A percentile compares a stretch with the other conserved stretches of the same genome.
phyloP scores from a whole-genome alignment of 2,113 vertebrate species.

The Neogale vison region DNA sequence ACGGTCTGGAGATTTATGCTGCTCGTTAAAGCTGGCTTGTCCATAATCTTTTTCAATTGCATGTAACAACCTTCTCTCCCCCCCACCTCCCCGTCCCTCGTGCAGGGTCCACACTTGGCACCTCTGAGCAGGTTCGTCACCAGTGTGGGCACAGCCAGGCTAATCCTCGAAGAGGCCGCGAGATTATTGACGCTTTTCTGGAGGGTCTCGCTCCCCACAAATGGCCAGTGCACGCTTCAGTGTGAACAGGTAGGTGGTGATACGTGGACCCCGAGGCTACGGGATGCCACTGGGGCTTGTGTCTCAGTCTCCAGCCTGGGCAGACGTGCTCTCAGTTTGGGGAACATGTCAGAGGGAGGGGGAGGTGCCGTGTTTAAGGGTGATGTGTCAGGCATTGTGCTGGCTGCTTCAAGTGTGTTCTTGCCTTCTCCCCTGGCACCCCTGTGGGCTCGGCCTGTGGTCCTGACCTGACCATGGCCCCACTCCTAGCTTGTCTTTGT shows the following conservation, averaged over 20 bases:
- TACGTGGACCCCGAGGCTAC: background rate
- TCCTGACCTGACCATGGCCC: fast-evolving
- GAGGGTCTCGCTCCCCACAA: slow-evolving; percentile 91
- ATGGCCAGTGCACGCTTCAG: slow-evolving; percentile 63
- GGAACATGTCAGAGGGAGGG: background rate
- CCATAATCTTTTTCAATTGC: slow-evolving; percentile 37
- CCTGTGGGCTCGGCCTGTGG: background rate
- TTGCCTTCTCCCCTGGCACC: background rate
- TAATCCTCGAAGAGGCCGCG: slow-evolving; percentile 91
- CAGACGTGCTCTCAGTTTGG: background rate
- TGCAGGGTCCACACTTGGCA: slow-evolving; percentile 77
- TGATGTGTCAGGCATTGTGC: fast-evolving
- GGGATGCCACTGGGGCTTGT: background rate
- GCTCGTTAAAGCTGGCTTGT: slow-evolving; percentile 63
- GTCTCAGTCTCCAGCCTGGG: background rate
- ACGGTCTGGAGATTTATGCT: slow-evolving; percentile 52
- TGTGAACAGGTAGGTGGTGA: slow-evolving; percentile 79
- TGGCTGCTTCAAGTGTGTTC: background rate
- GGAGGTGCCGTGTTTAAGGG: fast-evolving
- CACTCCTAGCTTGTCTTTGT: fast-evolving
- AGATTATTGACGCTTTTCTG: slow-evolving; percentile 92
- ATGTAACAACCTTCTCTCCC: background rate
- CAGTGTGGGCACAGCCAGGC: slow-evolving; percentile 85
- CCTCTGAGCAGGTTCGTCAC: slow-evolving; percentile 82
- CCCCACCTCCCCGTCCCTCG: fast-evolving